Conservation (phyloP, 1,140 invertebrate species). For the Orius insidiosus region DNA sequence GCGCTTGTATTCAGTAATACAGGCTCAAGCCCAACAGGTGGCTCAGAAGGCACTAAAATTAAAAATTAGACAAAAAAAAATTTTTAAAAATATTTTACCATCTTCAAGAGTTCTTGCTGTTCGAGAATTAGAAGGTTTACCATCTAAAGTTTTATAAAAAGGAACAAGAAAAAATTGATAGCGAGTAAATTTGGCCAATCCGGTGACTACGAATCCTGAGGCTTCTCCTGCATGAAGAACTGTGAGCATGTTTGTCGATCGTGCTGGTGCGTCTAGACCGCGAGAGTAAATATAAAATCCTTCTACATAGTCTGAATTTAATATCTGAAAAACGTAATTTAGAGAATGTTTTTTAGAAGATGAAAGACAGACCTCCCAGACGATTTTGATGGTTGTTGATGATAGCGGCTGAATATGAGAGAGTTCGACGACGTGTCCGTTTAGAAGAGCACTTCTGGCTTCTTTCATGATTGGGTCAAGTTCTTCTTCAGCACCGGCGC, state of each 20-base stretch:
- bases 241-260: conserved; percentile 53
- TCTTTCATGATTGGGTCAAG: conserved; percentile 38
- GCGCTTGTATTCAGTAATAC: conserved; percentile 58
- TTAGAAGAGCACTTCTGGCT: conserved; percentile 44
- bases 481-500: conserved; percentile 11
- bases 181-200: conserved; percentile 46
- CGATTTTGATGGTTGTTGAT: conserved; percentile 60
- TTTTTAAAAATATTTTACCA: conserved; percentile 47
- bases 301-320: conserved; percentile 54
- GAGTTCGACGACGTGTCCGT: conserved; percentile 56
- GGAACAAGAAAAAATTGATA: conserved; percentile 67
- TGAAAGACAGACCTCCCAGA: conserved; percentile 56
- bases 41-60: conserved; percentile 50
- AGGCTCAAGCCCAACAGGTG: conserved; percentile 61
- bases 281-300: conserved; percentile 35
- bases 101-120: conserved; percentile 52
- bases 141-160: conserved; percentile 59
- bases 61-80: conserved; percentile 12
- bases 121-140: conserved; percentile 55
- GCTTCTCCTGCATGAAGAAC: conserved; percentile 53
- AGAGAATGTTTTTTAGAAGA: not conserved
- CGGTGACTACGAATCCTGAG: conserved; percentile 50
- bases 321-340: conserved; percentile 29
- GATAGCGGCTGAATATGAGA: conserved; percentile 62
- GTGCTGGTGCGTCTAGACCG: conserved; percentile 31